Percentiles rank a stretch among this genome's conserved stretches.
Evolutionary conservation across 2,113 vertebrate species (phyloP).

Genomic region (Channa maculata): DNA sequence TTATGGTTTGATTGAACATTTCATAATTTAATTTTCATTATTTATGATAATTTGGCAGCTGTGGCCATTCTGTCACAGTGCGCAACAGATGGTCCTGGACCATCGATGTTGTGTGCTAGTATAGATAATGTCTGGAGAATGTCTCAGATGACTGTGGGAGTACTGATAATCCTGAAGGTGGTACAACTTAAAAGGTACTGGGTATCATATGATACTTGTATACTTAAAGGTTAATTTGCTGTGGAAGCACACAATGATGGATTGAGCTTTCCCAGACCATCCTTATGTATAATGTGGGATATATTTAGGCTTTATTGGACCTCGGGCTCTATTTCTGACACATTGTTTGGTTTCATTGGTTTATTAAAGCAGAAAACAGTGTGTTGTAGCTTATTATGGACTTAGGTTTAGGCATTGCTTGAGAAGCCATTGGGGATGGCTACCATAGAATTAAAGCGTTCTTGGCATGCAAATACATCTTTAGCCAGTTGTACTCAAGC

Average conservation of each 20-base stretch:
- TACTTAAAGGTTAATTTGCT: slow-evolving; percentile 77
- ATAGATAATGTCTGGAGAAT: slow-evolving; percentile 22
- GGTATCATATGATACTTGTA: slow-evolving; percentile 46
- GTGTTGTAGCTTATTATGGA: slow-evolving; percentile 65
- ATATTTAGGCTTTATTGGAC: slow-evolving; percentile 68
- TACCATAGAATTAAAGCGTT: slow-evolving; percentile 47
- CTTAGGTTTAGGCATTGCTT: slow-evolving; percentile 49
- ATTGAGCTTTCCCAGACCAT: slow-evolving; percentile 49
- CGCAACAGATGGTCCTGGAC: slow-evolving; percentile 48
- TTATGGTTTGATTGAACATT: slow-evolving; percentile 26
- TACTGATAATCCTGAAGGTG: slow-evolving; percentile 7
- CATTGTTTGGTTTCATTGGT: slow-evolving; percentile 57
- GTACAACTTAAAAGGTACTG: slow-evolving; percentile 19
- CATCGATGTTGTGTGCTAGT: not conserved
- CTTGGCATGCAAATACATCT: slow-evolving; percentile 15
- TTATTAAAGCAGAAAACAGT: slow-evolving; percentile 51
- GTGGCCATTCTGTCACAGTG: slow-evolving; percentile 22
- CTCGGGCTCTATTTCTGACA: slow-evolving; percentile 65
- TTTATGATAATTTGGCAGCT: slow-evolving; percentile 38
- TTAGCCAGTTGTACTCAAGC: slow-evolving; percentile 30
- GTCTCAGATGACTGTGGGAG: not conserved
- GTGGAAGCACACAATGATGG: slow-evolving; percentile 49
- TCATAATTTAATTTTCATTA: slow-evolving; percentile 38
- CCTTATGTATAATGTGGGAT: slow-evolving; percentile 56
- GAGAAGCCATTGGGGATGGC: slow-evolving; percentile 49